phyloP scores from a whole-genome alignment of 2,113 vertebrate species.

The Dasyurus viverrinus region DNA sequence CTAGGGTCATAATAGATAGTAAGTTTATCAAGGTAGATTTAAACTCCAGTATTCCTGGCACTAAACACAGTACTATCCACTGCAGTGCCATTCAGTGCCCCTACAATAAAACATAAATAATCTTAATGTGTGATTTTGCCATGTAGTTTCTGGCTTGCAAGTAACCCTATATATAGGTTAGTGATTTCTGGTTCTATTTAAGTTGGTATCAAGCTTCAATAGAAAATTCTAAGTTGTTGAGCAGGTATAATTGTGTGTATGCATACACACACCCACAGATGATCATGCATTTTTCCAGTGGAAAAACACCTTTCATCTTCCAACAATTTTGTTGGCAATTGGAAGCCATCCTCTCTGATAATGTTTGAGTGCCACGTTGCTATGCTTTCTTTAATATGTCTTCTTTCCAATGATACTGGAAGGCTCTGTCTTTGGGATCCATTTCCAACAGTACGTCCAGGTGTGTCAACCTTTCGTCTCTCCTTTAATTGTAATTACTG shows the following conservation, averaged over 20 bases:
- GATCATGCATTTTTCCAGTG: background rate
- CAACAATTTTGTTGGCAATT: background rate
- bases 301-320: background rate
- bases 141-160: background rate
- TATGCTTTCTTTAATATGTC: conserved; percentile 3
- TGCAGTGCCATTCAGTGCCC: background rate
- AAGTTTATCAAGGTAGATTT: too few relatives aligned
- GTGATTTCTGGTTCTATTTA: background rate
- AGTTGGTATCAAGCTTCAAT: background rate
- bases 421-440: conserved; percentile 10
- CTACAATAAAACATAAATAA: background rate
- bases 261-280: background rate
- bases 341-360: conserved; percentile 16
- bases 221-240: conserved; percentile 13
- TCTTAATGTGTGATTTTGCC: background rate
- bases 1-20: too few relatives aligned
- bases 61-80: too few relatives aligned
- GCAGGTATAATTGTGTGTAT: background rate
- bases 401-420: background rate
- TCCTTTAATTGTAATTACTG: background rate
- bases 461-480: conserved; percentile 4
- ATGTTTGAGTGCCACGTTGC: conserved; percentile 17
- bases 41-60: too few relatives aligned
- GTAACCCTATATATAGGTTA: background rate
- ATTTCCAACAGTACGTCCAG: conserved; percentile 12